Conservation (phyloP, 2,888 invertebrate genomes). For the Brenthis hecate region DNA sequence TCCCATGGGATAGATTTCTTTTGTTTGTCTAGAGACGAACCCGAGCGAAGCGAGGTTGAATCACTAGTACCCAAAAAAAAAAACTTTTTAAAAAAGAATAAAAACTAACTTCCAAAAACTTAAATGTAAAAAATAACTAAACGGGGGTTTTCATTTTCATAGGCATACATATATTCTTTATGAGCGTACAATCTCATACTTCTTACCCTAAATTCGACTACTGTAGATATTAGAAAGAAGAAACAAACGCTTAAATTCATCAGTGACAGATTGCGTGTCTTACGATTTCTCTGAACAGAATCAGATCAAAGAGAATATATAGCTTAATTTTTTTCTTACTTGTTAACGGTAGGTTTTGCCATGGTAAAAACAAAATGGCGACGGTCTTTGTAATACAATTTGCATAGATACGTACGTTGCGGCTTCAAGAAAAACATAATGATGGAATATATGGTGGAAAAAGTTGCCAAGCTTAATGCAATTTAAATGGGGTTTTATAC, state of each 20-base stretch:
- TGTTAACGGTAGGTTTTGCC: slow-evolving; percentile 22
- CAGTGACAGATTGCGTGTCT: slow-evolving; percentile 11
- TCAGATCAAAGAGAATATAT: slow-evolving; percentile 25
- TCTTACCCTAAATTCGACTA: not conserved
- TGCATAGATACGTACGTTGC: slow-evolving; percentile 69
- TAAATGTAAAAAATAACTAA: no score
- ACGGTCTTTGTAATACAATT: slow-evolving; percentile 63
- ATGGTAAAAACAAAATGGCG: slow-evolving; percentile 55
- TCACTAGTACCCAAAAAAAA: no score
- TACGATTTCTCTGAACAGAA: not conserved
- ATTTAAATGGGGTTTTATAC: slow-evolving; percentile 12
- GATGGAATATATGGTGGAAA: slow-evolving; percentile 39
- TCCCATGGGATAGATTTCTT: no score
- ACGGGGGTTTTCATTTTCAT: no score
- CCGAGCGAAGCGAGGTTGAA: no score
- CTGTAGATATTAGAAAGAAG: not conserved
- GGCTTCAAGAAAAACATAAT: slow-evolving; percentile 42
- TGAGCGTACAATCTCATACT: no score
- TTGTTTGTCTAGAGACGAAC: no score
- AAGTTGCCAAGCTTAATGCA: slow-evolving; percentile 5
- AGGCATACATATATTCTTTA: no score
- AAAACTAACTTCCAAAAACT: no score
- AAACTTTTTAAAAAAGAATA: no score
- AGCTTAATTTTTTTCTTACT: slow-evolving; percentile 30
- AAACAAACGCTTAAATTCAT: not conserved